Percentiles rank a stretch among this genome's conserved stretches.
phyloP scores from a whole-genome alignment of 2,888 invertebrate genomes.

The Thera obeliscata region DNA sequence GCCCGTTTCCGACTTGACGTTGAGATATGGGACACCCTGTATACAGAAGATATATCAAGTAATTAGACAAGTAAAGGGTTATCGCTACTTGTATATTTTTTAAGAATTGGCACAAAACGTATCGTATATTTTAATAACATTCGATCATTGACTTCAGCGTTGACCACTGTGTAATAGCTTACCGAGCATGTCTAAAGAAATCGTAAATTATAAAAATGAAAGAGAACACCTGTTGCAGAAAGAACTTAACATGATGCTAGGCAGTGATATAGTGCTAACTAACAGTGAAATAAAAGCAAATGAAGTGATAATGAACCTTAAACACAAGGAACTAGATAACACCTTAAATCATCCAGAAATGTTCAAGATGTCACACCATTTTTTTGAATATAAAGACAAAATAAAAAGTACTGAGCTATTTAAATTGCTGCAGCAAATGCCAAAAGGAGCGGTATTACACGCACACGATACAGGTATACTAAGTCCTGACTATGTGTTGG shows the following conservation, averaged over 20 bases:
- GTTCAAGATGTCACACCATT: slow-evolving; percentile 87
- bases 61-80: no score
- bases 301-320: slow-evolving; percentile 83
- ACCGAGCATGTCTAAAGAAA: slow-evolving; percentile 34
- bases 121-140: slow-evolving; percentile 10
- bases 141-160: slow-evolving; percentile 32
- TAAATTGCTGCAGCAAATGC: slow-evolving; percentile 86
- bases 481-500: slow-evolving; percentile 85
- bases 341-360: slow-evolving; percentile 74
- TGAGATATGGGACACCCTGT: no score
- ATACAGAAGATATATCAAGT: no score
- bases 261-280: slow-evolving; percentile 79
- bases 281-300: slow-evolving; percentile 83
- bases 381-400: slow-evolving; percentile 85
- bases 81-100: no score
- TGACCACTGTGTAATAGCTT: slow-evolving; percentile 47
- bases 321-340: slow-evolving; percentile 75
- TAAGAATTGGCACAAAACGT: no score
- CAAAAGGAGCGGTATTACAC: slow-evolving; percentile 90
- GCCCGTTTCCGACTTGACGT: no score
- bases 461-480: slow-evolving; percentile 87
- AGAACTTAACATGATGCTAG: slow-evolving; percentile 79
- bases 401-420: slow-evolving; percentile 87
- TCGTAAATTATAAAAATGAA: slow-evolving; percentile 49
- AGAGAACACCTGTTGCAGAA: slow-evolving; percentile 75